Percentiles rank a stretch among this genome's conserved stretches.
Evolutionary conservation across 1,140 invertebrate species (phyloP).

Genomic region (Drosophila tsacasi): DNA sequence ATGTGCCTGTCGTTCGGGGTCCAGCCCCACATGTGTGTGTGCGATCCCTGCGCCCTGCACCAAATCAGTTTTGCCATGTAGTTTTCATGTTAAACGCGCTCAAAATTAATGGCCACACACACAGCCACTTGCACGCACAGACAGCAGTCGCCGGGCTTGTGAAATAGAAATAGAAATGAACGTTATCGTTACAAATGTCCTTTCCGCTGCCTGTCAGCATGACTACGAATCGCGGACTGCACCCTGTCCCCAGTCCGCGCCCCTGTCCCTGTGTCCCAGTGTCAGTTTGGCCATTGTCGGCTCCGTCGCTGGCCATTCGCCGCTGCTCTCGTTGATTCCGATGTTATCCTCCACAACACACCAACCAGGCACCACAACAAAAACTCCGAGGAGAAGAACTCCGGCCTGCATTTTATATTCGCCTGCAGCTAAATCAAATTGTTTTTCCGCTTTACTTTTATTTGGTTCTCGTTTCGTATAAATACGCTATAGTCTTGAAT

Average conservation of each 20-base stretch:
- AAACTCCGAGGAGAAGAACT: not conserved
- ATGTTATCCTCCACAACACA: slow-evolving; percentile 43
- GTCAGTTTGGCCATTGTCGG: slow-evolving; percentile 15
- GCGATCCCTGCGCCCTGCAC: slow-evolving; percentile 55
- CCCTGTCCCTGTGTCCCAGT: not conserved
- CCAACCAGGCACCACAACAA: not conserved
- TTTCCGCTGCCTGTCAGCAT: slow-evolving; percentile 78
- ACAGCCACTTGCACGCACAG: slow-evolving; percentile 18
- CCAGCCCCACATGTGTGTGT: slow-evolving; percentile 10
- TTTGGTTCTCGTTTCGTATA: slow-evolving; percentile 1
- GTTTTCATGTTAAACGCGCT: slow-evolving; percentile 82
- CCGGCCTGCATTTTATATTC: slow-evolving; percentile 67
- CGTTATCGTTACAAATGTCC: slow-evolving; percentile 81
- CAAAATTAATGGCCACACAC: slow-evolving; percentile 79
- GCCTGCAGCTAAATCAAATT: slow-evolving; percentile 76
- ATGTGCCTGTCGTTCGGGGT: slow-evolving; percentile 45
- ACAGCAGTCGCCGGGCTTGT: slow-evolving; percentile 38
- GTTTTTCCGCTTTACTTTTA: slow-evolving; percentile 65
- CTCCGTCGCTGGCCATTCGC: slow-evolving; percentile 33
- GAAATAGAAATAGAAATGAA: slow-evolving; percentile 70
- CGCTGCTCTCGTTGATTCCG: slow-evolving; percentile 61
- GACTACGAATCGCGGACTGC: slow-evolving; percentile 49
- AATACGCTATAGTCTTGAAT: not conserved
- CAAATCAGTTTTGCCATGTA: slow-evolving; percentile 81
- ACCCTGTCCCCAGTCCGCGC: not conserved